These are phyloP conservation scores for Candoia aspera DNA, from an alignment of 2,113 vertebrate genomes.

Conservation along the genomic window DNA sequence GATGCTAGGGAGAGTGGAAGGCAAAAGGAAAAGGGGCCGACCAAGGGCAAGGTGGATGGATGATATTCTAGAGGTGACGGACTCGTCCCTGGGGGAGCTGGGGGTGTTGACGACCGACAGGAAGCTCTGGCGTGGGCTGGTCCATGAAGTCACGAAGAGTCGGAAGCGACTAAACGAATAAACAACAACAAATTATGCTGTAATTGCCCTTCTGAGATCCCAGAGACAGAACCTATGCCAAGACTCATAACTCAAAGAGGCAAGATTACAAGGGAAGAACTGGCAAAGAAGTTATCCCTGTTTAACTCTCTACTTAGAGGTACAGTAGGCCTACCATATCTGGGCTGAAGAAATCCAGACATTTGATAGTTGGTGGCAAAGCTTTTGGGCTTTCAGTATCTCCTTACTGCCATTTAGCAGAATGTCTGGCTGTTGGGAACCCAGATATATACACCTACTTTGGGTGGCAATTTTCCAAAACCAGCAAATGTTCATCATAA, in stretches of 20 bases:
- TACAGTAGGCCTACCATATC: not conserved
- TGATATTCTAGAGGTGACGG: too few species aligned
- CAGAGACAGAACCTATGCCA: not conserved
- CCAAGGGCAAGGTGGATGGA: too few species aligned
- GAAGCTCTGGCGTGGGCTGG: too few species aligned
- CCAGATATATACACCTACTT: not conserved
- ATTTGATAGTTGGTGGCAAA: not conserved
- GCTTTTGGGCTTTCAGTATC: not conserved
- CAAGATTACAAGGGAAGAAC: not conserved
- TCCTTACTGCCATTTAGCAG: not conserved
- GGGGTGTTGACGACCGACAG: too few species aligned
- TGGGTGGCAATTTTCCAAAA: not conserved
- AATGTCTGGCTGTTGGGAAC: not conserved
- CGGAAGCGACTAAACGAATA: too few species aligned
- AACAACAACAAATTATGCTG: not conserved
- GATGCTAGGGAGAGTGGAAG: too few species aligned
- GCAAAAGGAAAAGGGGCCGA: too few species aligned
- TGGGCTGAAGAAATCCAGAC: not conserved
- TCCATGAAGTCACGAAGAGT: too few species aligned
- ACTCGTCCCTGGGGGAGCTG: too few species aligned
- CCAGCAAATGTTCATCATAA: not conserved
- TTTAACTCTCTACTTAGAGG: not conserved
- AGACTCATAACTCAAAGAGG: not conserved
- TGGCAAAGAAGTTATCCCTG: not conserved
- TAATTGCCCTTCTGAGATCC: not conserved